A percentile compares a stretch with the other conserved stretches of the same genome.
Evolutionary conservation across 2,888 invertebrate species (phyloP).

Genomic region (Scotopteryx bipunctaria): DNA sequence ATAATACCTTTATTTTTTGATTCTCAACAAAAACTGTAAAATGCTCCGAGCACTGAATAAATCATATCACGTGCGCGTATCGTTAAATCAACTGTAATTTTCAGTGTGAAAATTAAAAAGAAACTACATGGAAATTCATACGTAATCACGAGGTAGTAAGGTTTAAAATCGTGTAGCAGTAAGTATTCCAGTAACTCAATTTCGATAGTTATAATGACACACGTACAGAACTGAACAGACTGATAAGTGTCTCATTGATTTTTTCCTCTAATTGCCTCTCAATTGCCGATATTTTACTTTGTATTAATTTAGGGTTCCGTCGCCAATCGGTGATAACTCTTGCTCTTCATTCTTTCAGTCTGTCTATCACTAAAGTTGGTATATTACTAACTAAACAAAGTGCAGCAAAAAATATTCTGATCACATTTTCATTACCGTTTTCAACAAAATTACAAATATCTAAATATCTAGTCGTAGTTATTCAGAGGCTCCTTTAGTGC

Average conservation of each 20-base stretch:
- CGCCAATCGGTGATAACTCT: no score
- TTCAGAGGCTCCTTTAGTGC: no score
- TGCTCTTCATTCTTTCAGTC: no score
- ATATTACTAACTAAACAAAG: no score
- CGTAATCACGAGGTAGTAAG: conserved; percentile 1
- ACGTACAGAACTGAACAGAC: conserved; percentile 5
- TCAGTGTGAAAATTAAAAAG: conserved; percentile 18
- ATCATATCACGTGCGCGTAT: conserved; percentile 29
- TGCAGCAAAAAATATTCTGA: no score
- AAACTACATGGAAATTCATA: conserved; percentile 11
- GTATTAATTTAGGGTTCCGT: not conserved
- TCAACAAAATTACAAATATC: no score
- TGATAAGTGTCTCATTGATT: conserved; percentile 6
- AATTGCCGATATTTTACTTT: not conserved
- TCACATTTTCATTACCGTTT: no score
- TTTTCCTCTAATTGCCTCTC: not conserved
- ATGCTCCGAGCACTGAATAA: conserved; percentile 25
- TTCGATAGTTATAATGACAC: conserved; percentile 15
- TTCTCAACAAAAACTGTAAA: conserved; percentile 17
- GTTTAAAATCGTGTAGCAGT: not conserved
- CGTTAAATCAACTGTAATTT: conserved; percentile 30
- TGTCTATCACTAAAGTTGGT: no score
- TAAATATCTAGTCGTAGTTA: no score
- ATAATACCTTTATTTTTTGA: conserved; percentile 6
- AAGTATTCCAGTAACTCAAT: conserved; percentile 5